Conservation (phyloP, 2,888 invertebrate genomes). For the Syritta pipiens region DNA sequence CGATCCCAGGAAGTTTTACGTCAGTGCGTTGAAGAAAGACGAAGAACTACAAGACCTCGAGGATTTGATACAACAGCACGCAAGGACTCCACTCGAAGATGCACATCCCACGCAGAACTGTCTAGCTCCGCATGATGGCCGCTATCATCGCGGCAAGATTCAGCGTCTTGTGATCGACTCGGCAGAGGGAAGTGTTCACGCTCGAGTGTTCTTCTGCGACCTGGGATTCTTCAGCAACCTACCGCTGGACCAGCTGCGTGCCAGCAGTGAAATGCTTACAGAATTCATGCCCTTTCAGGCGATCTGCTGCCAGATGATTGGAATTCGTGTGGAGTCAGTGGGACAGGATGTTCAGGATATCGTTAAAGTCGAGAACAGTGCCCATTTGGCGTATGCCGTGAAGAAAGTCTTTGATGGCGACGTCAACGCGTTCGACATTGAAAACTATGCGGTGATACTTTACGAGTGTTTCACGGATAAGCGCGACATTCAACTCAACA, state of each 20-base stretch:
- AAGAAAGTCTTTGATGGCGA: slow-evolving; percentile 10
- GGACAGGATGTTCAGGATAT: slow-evolving; percentile 15
- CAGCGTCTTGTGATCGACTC: slow-evolving; percentile 61
- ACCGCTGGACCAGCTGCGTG: slow-evolving; percentile 16
- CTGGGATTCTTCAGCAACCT: slow-evolving; percentile 15
- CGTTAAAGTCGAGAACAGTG: slow-evolving; percentile 5
- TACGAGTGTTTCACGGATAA: slow-evolving; percentile 49
- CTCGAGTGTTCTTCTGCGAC: slow-evolving; percentile 51
- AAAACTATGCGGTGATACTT: slow-evolving; percentile 37
- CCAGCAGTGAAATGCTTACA: slow-evolving; percentile 11
- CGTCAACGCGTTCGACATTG: not conserved
- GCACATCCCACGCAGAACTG: slow-evolving; percentile 71
- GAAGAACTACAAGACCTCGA: slow-evolving; percentile 13
- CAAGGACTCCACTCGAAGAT: slow-evolving; percentile 7
- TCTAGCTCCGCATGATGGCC: slow-evolving; percentile 67
- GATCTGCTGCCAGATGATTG: slow-evolving; percentile 71
- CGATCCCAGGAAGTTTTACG: slow-evolving; percentile 34
- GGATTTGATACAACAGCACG: slow-evolving; percentile 11
- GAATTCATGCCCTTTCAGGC: slow-evolving; percentile 72
- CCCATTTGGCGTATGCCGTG: slow-evolving; percentile 36
- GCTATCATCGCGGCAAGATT: slow-evolving; percentile 72
- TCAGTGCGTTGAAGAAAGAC: slow-evolving; percentile 15
- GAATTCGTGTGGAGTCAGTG: slow-evolving; percentile 63
- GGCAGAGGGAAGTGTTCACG: slow-evolving; percentile 47
- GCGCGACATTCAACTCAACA: slow-evolving; percentile 65